Evolutionary conservation across 2,888 invertebrate species (phyloP).

Genomic region (Oxyteleia sp.): DNA sequence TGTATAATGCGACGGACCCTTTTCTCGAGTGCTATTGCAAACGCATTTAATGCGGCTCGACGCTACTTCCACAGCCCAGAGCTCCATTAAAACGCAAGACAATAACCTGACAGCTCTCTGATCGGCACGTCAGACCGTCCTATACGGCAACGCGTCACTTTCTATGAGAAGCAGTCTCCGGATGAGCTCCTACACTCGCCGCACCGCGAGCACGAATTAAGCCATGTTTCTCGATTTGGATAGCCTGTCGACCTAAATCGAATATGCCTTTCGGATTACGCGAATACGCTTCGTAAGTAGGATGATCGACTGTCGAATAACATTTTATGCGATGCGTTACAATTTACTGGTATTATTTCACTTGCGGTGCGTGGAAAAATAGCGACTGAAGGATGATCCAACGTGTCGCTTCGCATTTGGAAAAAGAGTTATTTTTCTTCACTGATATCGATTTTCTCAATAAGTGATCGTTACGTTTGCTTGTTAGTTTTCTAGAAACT

Average conservation of each 20-base stretch:
- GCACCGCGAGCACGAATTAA: slow-evolving; percentile 71
- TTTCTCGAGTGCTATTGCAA: slow-evolving; percentile 72
- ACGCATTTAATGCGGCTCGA: slow-evolving; percentile 83
- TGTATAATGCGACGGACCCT: slow-evolving; percentile 69
- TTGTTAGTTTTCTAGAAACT: no score
- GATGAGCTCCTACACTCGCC: slow-evolving; percentile 70
- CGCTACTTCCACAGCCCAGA: slow-evolving; percentile 82
- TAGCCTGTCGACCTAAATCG: slow-evolving; percentile 76
- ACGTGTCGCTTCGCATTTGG: not conserved
- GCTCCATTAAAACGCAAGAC: slow-evolving; percentile 86
- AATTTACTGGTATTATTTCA: slow-evolving; percentile 37
- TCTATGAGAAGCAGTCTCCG: slow-evolving; percentile 72
- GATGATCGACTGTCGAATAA: slow-evolving; percentile 72
- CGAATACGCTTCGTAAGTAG: slow-evolving; percentile 62
- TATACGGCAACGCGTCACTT: slow-evolving; percentile 71
- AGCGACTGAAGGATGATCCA: not conserved
- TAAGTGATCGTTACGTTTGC: no score
- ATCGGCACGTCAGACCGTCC: slow-evolving; percentile 81
- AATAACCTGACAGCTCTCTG: slow-evolving; percentile 86
- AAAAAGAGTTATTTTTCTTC: not conserved
- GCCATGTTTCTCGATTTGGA: slow-evolving; percentile 76
- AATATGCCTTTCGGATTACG: slow-evolving; percentile 69
- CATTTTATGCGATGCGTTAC: slow-evolving; percentile 48
- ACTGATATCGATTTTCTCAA: no score
- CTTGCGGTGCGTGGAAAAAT: not conserved